Conservation (phyloP, 2,888 invertebrate genomes). For the Mylabris sibirica region DNA sequence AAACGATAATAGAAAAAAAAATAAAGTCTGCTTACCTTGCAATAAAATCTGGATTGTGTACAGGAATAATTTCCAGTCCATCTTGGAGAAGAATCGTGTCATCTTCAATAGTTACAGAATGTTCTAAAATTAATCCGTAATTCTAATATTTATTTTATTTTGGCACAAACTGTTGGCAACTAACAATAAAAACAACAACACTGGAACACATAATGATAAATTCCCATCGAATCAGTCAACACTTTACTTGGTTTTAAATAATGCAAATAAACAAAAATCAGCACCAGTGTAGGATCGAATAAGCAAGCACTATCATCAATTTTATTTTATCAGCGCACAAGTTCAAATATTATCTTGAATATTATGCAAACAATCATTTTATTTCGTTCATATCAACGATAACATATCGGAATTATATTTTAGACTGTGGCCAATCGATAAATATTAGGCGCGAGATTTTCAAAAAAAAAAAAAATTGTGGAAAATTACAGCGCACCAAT, state of each 20-base stretch:
- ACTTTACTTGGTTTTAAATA: not conserved
- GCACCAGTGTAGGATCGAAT: not conserved
- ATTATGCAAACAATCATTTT: constrained; percentile 12
- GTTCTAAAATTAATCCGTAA: constrained; percentile 26
- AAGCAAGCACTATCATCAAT: constrained; percentile 5
- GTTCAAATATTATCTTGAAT: constrained; percentile 8
- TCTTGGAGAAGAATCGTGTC: constrained; percentile 23
- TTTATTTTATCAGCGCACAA: constrained; percentile 4
- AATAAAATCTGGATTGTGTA: constrained; percentile 43
- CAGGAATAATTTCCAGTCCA: constrained; percentile 46
- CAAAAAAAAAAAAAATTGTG: not conserved
- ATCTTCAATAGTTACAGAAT: constrained; percentile 14
- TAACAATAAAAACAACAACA: constrained; percentile 14
- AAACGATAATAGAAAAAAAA: no score
- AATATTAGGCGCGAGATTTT: not conserved
- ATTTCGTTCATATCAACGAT: not conserved
- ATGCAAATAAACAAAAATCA: not conserved
- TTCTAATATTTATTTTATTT: constrained; percentile 34
- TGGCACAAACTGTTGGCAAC: constrained; percentile 45
- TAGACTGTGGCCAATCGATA: not conserved
- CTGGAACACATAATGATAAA: constrained; percentile 26
- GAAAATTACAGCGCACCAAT: not conserved
- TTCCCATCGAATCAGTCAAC: constrained; percentile 17
- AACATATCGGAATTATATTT: no score
- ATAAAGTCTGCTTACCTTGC: constrained; percentile 39